Base-by-base conservation (phyloP, 2,113 vertebrate genomes). In the Phalacrocorax pelagicus region DNA sequence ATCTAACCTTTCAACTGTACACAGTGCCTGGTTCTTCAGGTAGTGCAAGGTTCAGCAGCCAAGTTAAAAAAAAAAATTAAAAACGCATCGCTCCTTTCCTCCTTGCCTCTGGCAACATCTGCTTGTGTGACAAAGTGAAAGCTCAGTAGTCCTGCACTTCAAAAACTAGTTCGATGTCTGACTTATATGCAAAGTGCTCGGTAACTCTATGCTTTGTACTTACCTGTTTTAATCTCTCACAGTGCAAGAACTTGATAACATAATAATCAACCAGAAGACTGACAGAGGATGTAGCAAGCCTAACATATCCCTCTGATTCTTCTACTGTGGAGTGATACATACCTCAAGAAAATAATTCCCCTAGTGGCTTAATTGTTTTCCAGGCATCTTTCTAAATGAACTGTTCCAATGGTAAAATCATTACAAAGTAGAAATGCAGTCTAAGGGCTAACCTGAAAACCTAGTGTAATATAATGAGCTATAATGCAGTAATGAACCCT, bases 101-200 rank as follows among this genome's bases (percentile, higher is more conserved):
- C 77, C 75, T 85, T 85, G 89, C 66, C 89, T 95, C 19, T 0
- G 2, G 92, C 66, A 82, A 75, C 62, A 74, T 93, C 91, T 93
- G 87, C 78, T 94, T 61, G 78, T 75, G 69, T 87, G 95, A 95
- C 90, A 95, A 88, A 97, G 83, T 3, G 30, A 96, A 91, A 92
- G 77, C 92, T 90, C 75, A 52, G 73, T 80, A 82, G 65, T 63
- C 78, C 90, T 81, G 65, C 78, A 93, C 90, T 96, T 92, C 96
- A 94, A 92, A 97, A 94, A 74, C 80, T 63, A 82, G 89, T 95
- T 94, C 98, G 97, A 96, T 96, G 84, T 96, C 94, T 95, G 87
- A 69, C 81, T 92, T 91, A 38, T 11, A 78, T 83, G 93, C 96
- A 83, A 40, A 94, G 94, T 51, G 72, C 69, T 77, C 26, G 4